Evolutionary conservation across 2,797 vertebrate genomes (phyloP), one percentile per base, ranked within the genome.

Genomic region (Chaetodon trifasciatus): DNA sequence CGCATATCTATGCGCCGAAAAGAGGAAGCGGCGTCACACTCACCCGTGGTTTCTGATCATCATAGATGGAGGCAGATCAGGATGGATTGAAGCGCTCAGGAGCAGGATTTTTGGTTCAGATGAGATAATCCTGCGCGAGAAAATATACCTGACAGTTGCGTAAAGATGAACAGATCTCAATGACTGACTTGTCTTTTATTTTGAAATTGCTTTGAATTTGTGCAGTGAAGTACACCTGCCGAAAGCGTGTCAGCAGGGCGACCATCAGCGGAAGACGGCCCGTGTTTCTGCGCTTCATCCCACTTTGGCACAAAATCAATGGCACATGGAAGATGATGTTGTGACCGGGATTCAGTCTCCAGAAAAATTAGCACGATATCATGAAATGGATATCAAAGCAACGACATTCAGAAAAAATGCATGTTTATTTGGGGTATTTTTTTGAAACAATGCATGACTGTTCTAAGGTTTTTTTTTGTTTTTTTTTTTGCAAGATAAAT

Each of bases 21-120:
- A 79, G 82, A 83, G 91, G 91, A 91, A 92, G 82, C 86, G 44
- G 89, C 91, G 92, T 94, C 93, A 93, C 81, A 71, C 60, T 68
- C 82, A 49, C 58, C 55, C 80, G 17, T 52, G 55, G 42, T 62
- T 70, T 75, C 32, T 55, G 71, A 74, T 83, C 4, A 42, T 71
- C 24, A 39, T 7, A 17, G 46, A 28, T 12, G 39, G 4, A 19
- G 23, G 11, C 46, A 16, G 8, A 80, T 76, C 23, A 32, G 15
- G 32, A 68, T 15, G 13, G 46, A 70, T 70, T 64, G 57, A 37
- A 76, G 68, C 35, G 21, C 11, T 46, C 32, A 4, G 3, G 6
- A 58, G 13, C 3, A 23, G 49, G 46, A 16, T 3, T n/a, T 35
- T 5, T 12, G 35, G 53, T 57, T 49, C 9, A 47, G 11, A 74